phyloP scores from a whole-genome alignment of 2,113 vertebrate genomes.

The Cyanocitta stelleri region DNA sequence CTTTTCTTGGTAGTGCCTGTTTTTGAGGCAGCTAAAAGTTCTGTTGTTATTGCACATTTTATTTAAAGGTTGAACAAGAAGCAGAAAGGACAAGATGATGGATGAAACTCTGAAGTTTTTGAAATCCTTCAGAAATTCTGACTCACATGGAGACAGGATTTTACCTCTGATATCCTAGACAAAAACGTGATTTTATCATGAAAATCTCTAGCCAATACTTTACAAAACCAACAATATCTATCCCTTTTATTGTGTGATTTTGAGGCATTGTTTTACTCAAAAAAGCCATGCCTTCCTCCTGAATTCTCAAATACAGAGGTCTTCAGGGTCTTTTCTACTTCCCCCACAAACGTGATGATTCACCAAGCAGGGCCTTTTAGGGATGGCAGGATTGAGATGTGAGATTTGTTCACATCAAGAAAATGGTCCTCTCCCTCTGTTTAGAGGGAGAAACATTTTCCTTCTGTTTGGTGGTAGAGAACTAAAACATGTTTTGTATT shows the following conservation, averaged over 20 bases:
- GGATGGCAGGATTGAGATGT: not conserved
- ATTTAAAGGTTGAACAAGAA: not conserved
- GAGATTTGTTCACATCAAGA: not conserved
- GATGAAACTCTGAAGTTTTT: not conserved
- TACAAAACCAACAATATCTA: not conserved
- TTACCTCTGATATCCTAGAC: not conserved
- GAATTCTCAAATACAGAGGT: not conserved
- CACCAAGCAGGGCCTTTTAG: not conserved
- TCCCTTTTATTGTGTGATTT: not conserved
- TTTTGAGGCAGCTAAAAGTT: not conserved
- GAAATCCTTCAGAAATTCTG: not conserved
- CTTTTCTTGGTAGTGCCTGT: not conserved
- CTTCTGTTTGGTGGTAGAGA: not conserved
- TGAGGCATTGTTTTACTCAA: not conserved
- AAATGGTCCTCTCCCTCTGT: not conserved
- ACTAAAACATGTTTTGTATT: constrained; percentile 1
- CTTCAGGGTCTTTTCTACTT: not conserved
- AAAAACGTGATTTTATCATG: not conserved
- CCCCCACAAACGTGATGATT: not conserved
- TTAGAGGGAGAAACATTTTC: not conserved
- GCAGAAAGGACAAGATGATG: not conserved
- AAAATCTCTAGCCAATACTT: not conserved
- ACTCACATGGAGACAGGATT: not conserved
- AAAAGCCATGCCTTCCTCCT: not conserved
- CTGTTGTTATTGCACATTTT: not conserved